These are phyloP conservation scores for Eurosta solidaginis DNA, from an alignment of 1,140 invertebrate species.

Conservation along the genomic window DNA sequence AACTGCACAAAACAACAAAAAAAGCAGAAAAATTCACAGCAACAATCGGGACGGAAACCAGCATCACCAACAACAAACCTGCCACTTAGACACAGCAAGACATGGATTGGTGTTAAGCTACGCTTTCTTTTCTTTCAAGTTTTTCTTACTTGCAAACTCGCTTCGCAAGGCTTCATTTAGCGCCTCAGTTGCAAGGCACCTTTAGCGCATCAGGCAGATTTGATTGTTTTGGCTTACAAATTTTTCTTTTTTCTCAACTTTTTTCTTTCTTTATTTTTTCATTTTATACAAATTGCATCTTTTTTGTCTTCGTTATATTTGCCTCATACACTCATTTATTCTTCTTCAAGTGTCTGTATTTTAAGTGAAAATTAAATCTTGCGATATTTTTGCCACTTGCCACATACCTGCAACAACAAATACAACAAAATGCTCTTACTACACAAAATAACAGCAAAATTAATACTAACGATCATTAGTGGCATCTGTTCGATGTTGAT, in stretches of 20 bases:
- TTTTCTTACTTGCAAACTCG: neutral
- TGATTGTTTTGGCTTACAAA: neutral
- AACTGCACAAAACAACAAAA: neutral
- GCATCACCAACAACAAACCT: neutral
- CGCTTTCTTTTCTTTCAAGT: conserved; percentile 16
- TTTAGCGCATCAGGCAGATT: neutral
- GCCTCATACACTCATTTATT: neutral
- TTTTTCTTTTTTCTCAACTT: neutral
- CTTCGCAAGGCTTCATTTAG: neutral
- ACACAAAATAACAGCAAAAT: neutral
- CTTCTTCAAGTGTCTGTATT: neutral
- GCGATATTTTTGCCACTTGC: neutral
- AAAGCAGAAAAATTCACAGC: neutral
- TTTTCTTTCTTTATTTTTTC: neutral
- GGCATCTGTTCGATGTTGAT: neutral
- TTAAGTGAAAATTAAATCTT: neutral
- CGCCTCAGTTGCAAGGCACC: neutral
- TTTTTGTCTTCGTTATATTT: neutral
- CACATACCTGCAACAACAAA: neutral
- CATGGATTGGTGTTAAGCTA: neutral
- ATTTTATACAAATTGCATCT: neutral
- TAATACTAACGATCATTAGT: neutral
- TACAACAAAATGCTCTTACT: too few species aligned
- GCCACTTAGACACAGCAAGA: neutral
- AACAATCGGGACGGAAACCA: neutral